Base-by-base conservation (phyloP, 1,140 invertebrate genomes). In the Drosophila hydei region DNA sequence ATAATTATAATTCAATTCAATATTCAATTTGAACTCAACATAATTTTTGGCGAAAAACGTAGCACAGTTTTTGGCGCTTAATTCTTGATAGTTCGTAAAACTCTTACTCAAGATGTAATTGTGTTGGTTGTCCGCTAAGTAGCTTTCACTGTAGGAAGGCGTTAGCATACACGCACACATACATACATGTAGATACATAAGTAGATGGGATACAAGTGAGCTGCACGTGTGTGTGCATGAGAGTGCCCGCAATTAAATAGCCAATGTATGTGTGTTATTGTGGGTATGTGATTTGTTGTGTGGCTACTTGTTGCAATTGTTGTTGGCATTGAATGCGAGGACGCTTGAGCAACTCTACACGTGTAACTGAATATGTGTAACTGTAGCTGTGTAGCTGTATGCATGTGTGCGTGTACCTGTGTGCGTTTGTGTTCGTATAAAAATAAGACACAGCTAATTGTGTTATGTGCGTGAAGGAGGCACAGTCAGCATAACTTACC, bases 231-330 rank as follows among this genome's bases (percentile, higher is more conserved):
- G 14, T 11, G 18, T 25, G 30, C 30, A 33, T 33, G 30, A 19
- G 19, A 19, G 18, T 51, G 48, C 2, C 14, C 16, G 23, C 30
- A 65, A 56, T 56, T 56, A 47, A 19, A 56, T 25, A 21, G 8
- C 1, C 36, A 33, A 21, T 56, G 43, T 9, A 2, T 55, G 19
- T 9, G 33, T 9, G 52, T 42, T 14, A 8, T 56, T 25, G 45
- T 43, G 64, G 36, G 47, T 40, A 16, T 38, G 50, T 64, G 40
- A 18, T 3, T 11, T 50, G 16, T 18, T 33, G 14, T 27, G 11
- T 47, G 16, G 25, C 45, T 43, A 68, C 56, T 68, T 68, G 56
- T 68, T 73, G 70, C 70, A 23, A 48, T 55, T 69, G 25, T 47
- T 40, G 23, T 67, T 71, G 68, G 27, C 60, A 65, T 71, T 65